phyloP scores from a whole-genome alignment of 2,113 vertebrate species.

The Strix aluco region DNA sequence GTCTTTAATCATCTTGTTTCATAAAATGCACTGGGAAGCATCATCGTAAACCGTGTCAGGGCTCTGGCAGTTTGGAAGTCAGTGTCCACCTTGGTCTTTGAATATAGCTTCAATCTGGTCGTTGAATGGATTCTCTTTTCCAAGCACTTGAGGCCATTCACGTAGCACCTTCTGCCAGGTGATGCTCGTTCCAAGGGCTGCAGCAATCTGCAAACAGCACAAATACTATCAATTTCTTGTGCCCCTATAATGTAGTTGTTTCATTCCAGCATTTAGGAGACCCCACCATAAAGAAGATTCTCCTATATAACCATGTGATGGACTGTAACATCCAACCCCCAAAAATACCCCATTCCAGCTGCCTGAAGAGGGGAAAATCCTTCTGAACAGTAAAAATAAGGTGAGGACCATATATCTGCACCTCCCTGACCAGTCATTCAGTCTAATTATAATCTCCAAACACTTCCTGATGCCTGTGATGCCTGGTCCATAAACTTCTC shows the following conservation, averaged over 20 bases:
- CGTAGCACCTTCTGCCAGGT: constrained; percentile 68
- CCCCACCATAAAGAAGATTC: background rate
- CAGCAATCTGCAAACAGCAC: constrained; percentile 63
- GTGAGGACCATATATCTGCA: background rate
- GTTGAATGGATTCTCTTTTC: constrained; percentile 78
- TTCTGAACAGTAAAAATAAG: background rate
- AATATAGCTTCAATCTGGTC: constrained; percentile 70
- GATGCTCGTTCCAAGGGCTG: constrained; percentile 51
- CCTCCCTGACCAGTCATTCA: background rate
- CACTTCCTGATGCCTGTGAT: background rate
- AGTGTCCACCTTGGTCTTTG: constrained; percentile 79
- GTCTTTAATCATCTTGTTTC: background rate
- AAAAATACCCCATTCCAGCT: background rate
- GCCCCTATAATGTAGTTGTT: fast-evolving
- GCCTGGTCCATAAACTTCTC: background rate
- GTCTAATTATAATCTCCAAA: background rate
- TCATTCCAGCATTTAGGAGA: background rate
- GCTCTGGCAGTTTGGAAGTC: background rate
- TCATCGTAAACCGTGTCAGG: fast-evolving
- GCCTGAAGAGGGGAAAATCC: background rate
- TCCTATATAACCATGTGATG: no score
- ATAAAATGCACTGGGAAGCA: background rate
- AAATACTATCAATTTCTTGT: background rate
- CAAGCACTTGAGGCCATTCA: constrained; percentile 70
- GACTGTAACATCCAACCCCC: background rate